Conservation (phyloP, 2,113 vertebrate genomes). For the Vombatus ursinus region DNA sequence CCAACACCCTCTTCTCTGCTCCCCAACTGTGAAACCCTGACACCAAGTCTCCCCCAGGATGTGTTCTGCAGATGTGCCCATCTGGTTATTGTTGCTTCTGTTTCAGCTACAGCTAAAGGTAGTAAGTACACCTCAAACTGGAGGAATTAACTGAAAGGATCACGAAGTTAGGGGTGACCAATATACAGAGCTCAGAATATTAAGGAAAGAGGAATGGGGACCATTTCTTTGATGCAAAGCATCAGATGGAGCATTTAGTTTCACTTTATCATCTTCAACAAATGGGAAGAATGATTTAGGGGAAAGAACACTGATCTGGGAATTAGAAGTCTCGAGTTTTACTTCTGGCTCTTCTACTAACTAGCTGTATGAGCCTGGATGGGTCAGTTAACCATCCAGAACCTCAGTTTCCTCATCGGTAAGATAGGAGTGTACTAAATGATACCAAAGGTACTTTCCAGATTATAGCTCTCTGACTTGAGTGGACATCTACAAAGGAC, state of each 20-base stretch:
- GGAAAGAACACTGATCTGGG: background rate
- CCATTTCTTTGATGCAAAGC: background rate
- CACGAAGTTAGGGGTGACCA: background rate
- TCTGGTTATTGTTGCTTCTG: background rate
- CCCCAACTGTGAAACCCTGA: background rate
- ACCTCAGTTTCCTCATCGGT: background rate
- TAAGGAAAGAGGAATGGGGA: background rate
- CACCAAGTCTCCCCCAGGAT: background rate
- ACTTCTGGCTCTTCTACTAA: background rate
- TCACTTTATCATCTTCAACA: background rate
- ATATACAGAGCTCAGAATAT: background rate
- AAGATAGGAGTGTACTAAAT: background rate
- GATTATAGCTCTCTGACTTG: background rate
- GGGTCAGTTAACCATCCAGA: background rate
- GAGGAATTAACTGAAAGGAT: background rate
- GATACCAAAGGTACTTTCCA: background rate
- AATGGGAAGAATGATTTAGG: background rate
- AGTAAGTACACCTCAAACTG: background rate
- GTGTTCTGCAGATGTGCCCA: background rate
- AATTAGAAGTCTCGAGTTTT: background rate
- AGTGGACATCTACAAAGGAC: background rate
- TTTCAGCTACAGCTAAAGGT: background rate
- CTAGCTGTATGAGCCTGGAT: background rate
- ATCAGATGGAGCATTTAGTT: background rate
- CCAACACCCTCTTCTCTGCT: background rate